phyloP scores from a whole-genome alignment of 1,140 invertebrate species.

The Microplitis demolitor region DNA sequence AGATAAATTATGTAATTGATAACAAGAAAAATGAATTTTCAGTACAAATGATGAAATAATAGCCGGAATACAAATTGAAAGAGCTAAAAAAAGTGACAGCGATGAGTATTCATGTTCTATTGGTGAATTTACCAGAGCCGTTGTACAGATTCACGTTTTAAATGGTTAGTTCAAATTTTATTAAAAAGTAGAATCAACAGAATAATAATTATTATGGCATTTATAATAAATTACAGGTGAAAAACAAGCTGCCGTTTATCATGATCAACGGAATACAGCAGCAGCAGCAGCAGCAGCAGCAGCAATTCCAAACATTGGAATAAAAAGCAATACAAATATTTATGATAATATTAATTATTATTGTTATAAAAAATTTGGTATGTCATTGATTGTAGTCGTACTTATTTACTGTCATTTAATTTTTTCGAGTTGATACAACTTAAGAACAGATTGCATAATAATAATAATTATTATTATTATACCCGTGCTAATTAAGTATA shows the following conservation, averaged over 20 bases:
- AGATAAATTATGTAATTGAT: background rate
- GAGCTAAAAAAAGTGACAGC: constrained; percentile 55
- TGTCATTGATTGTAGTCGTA: no score
- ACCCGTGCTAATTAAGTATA: no score
- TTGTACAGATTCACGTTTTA: constrained; percentile 56
- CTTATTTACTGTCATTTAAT: no score
- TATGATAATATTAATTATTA: no score
- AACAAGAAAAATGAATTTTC: constrained; percentile 24
- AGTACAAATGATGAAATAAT: constrained; percentile 53
- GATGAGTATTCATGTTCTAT: constrained; percentile 57
- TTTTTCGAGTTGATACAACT: no score
- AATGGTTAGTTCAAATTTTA: constrained; percentile 47
- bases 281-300: constrained; percentile 34
- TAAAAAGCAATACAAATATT: no score
- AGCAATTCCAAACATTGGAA: background rate
- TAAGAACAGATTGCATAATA: no score
- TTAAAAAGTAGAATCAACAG: background rate
- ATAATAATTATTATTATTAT: no score
- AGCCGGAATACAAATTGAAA: constrained; percentile 50
- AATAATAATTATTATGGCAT: background rate
- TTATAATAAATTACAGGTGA: constrained; percentile 43
- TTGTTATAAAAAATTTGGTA: no score
- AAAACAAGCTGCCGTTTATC: constrained; percentile 57
- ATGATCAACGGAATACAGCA: constrained; percentile 56
- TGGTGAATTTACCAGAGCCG: constrained; percentile 51